Evolutionary conservation across 1,140 invertebrate species (phyloP), one percentile per base, ranked within the genome.

Genomic region (Helicoverpa zea): DNA sequence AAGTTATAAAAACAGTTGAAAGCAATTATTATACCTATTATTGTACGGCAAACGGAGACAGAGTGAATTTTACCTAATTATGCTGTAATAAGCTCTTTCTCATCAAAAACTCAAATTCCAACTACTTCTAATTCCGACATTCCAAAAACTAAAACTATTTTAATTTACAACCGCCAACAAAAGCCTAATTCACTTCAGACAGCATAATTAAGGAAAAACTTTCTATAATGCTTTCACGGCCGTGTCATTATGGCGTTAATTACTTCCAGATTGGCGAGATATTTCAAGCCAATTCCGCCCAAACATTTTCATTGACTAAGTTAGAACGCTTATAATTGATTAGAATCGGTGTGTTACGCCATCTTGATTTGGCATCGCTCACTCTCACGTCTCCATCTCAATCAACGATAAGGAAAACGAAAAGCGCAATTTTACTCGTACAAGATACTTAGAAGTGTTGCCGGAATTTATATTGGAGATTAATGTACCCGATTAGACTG

Each of bases 351-450:
- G 49, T 43, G 47, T 66, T 66, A n/a, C 59, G 23, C 61, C 47
- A 66, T 77, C 47, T 77, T 64, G 75, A 77, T 77, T 66, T 77
- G 23, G 61, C 75, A 77, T 77, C 74, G 74, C 74, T 77, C 74
- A 77, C 74, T 77, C 74, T 64, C 74, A 77, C 74, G 74, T 63
- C 59, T 18, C 47, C 29, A 51, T 77, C 43, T 77, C 59, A 77
- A 77, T 77, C 74, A 77, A 64, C 59, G n/a, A 64, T n/a, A 23
- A 64, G 74, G 59, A 77, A 77, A 77, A 63, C 59, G 74, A 52
- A 52, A 64, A 30, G 74, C 43, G 4, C 59, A 18, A 59, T 75
- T 35, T 75, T 59, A 59, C 73, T 59, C 47, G 14, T 70, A 63
- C 29, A 13, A 52, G 66, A 52, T 70, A 52, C 18, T 43, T 59